Evolutionary conservation across 2,888 invertebrate genomes (phyloP), one percentile per base, ranked within the genome.

Genomic region (Theretra japonica): DNA sequence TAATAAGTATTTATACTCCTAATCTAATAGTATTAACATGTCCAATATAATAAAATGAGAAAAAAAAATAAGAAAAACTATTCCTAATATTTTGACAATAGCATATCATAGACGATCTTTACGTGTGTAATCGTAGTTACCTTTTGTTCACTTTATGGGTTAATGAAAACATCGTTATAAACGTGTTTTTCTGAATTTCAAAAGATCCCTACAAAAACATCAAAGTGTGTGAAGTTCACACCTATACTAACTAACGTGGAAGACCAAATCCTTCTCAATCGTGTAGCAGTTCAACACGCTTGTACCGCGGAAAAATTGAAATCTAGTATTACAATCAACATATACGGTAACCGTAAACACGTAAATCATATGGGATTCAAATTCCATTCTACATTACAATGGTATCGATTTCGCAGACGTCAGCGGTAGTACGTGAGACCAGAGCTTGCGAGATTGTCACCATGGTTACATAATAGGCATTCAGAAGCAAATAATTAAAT

Each of bases 401-500:
- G 48, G 48, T 41, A 17, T 41, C 41, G 23, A 65, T 65, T 65
- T 41, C 65, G 23, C 23, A 15, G 17, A 41, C 41, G 48, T 41
- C 65, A 41, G 33, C 41, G 17, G 11, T 25, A 17, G 23, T 1
- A 1, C 33, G 19, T 11, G 41, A 33, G 21, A n/a, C 41, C 48
- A 15, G 23, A 21, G 21, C n/a, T n/a, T n/a, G n/a, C n/a, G n/a
- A n/a, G 33, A 41, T 41, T 48, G 65, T 65, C 48, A 65, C 19
- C 41, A 41, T 41, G 41, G 21, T 23, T 65, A 48, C 48, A 65
- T 65, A 65, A 65, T 48, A 17, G 62, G 1, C 62, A 48, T 48
- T 65, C 21, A 23, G 33, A 41, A 41, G 65, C 48, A 23, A 65
- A 65, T 41, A 65, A 65, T n/a, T 1, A 4, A 15, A 7, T 41